Evolutionary conservation across 2,888 invertebrate genomes (phyloP).

Genomic region (Colostygia pectinataria): DNA sequence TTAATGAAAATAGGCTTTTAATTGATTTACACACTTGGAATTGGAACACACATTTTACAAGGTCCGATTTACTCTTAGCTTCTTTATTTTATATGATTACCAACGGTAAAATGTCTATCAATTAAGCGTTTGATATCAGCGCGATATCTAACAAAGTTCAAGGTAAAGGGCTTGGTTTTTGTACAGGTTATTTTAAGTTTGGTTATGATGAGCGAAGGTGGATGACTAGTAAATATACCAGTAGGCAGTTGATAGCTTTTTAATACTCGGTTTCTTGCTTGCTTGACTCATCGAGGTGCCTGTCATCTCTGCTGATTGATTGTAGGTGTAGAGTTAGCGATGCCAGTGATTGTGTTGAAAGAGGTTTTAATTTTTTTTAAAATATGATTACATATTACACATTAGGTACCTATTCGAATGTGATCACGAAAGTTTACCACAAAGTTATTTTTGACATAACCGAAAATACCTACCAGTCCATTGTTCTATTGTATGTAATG

Average conservation of each 20-base stretch:
- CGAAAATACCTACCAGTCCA: not conserved
- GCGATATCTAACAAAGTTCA: too few species aligned
- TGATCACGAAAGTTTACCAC: not conserved
- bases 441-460: not conserved
- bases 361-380: not conserved
- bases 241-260: constrained; percentile 50
- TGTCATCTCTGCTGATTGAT: constrained; percentile 51
- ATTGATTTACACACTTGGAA: too few species aligned
- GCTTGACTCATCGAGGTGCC: constrained; percentile 48
- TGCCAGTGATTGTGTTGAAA: constrained; percentile 3
- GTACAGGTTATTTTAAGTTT: constrained; percentile 13
- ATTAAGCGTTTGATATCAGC: too few species aligned
- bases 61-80: too few species aligned
- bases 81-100: too few species aligned
- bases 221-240: constrained; percentile 20
- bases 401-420: too few species aligned
- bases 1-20: too few species aligned
- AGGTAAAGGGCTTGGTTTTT: too few species aligned
- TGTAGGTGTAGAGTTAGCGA: constrained; percentile 29
- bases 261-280: constrained; percentile 45
- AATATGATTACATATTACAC: not conserved
- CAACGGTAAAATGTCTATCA: too few species aligned
- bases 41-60: too few species aligned
- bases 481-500: not conserved
- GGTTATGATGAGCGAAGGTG: constrained; percentile 18